Conservation (phyloP, 2,888 invertebrate species). For the Adelognathus sp. region DNA sequence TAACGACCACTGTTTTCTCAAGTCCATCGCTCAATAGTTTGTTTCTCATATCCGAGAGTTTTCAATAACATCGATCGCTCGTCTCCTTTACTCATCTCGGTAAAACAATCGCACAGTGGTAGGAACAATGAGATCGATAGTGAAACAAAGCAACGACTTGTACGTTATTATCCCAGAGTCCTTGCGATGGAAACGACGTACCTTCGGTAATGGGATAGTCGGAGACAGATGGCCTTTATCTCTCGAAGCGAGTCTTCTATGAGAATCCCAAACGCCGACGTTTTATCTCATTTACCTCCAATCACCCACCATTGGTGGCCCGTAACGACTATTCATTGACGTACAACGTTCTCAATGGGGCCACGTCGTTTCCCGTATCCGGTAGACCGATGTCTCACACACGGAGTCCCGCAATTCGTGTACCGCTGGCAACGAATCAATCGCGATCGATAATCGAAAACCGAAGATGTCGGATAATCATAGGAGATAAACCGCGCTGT, state of each 20-base stretch:
- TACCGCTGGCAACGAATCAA: background rate
- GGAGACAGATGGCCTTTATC: background rate
- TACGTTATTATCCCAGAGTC: background rate
- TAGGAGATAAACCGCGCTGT: constrained; percentile 1
- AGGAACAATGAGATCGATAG: background rate
- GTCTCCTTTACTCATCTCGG: background rate
- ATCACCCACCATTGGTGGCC: background rate
- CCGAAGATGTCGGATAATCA: constrained; percentile 17
- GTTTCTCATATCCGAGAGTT: background rate
- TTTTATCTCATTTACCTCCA: background rate
- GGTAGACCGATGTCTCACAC: background rate
- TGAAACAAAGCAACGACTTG: background rate
- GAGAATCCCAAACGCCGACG: background rate
- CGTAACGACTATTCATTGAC: background rate
- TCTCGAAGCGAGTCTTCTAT: background rate
- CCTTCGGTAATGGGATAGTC: background rate
- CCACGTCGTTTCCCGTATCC: background rate
- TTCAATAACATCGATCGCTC: background rate
- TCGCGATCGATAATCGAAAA: constrained; percentile 22
- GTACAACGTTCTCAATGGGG: background rate
- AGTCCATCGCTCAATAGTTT: background rate
- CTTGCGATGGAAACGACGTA: background rate
- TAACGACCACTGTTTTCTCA: background rate
- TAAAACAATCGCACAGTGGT: background rate
- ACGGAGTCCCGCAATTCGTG: background rate